Evolutionary conservation across 1,140 invertebrate species (phyloP).

Genomic region (Portunus trituberculatus): DNA sequence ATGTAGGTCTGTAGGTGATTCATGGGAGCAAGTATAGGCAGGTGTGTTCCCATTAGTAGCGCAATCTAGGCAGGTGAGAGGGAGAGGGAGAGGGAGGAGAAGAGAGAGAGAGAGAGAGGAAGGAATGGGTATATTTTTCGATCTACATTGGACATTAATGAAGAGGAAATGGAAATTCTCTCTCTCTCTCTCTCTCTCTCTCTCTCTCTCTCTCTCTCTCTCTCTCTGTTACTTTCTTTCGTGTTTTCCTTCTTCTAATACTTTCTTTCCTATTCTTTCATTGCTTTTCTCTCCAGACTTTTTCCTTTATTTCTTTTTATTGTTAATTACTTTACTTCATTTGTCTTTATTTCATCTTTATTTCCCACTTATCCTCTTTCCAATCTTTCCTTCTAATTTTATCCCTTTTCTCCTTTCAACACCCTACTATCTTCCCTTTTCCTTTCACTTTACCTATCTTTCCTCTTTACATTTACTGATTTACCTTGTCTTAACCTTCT

Average conservation of each 20-base stretch:
- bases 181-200: not conserved
- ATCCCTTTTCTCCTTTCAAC: no score
- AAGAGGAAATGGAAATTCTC: not conserved
- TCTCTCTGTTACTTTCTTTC: not conserved
- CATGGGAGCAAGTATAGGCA: not conserved
- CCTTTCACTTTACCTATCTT: not conserved
- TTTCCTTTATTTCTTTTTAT: not conserved
- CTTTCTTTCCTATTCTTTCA: not conserved
- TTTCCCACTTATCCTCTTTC: not conserved
- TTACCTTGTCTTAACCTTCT: no score
- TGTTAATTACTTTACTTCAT: not conserved
- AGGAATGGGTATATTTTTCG: not conserved
- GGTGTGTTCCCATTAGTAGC: not conserved
- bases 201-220: not conserved
- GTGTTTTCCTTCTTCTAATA: not conserved
- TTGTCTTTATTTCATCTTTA: not conserved
- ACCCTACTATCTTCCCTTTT: not conserved
- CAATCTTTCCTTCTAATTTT: not conserved
- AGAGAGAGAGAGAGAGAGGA: not conserved
- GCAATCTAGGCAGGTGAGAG: not conserved
- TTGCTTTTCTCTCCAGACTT: no score
- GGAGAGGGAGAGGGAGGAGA: not conserved
- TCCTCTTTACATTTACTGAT: no score
- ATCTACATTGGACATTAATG: not conserved
- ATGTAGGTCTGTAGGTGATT: slow-evolving; percentile 28